A percentile compares a stretch with the other conserved stretches of the same genome.
These are phyloP conservation scores for Tribolium madens DNA, from an alignment of 1,140 invertebrate genomes.

Conservation along the genomic window DNA sequence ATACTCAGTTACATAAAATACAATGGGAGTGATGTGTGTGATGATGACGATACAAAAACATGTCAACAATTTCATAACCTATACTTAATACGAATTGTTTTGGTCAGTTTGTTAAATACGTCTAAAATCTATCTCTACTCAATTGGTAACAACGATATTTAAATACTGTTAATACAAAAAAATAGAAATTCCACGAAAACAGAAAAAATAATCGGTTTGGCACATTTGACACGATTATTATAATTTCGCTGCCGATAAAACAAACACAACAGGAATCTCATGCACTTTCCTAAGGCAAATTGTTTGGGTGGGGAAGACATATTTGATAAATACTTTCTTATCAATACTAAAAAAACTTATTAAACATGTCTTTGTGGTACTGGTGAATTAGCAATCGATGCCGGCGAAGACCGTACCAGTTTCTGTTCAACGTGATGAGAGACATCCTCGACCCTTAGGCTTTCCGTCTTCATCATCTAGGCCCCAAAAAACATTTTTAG, in stretches of 20 bases:
- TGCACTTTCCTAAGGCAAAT: conserved; percentile 50
- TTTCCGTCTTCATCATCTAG: conserved; percentile 66
- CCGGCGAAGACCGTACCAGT: conserved; percentile 56
- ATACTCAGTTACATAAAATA: conserved; percentile 34
- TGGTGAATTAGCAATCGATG: conserved; percentile 61
- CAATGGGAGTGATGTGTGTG: conserved; percentile 14
- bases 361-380: conserved; percentile 59
- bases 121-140: conserved; percentile 35
- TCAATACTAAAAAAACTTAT: conserved; percentile 45
- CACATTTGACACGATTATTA: neutral
- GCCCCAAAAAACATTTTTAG: conserved; percentile 32
- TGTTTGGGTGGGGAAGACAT: conserved; percentile 49
- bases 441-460: conserved; percentile 65
- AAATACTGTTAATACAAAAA: conserved; percentile 38
- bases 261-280: conserved; percentile 20
- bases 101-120: conserved; percentile 29
- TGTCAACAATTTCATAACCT: conserved; percentile 25
- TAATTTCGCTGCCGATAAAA: neutral
- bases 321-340: conserved; percentile 41
- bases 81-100: conserved; percentile 31
- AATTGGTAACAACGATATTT: conserved; percentile 36
- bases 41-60: conserved; percentile 13
- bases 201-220: conserved; percentile 16
- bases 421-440: conserved; percentile 65
- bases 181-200: conserved; percentile 27